Base-by-base conservation (phyloP, 2,888 invertebrate species). In the Muscina levida region DNA sequence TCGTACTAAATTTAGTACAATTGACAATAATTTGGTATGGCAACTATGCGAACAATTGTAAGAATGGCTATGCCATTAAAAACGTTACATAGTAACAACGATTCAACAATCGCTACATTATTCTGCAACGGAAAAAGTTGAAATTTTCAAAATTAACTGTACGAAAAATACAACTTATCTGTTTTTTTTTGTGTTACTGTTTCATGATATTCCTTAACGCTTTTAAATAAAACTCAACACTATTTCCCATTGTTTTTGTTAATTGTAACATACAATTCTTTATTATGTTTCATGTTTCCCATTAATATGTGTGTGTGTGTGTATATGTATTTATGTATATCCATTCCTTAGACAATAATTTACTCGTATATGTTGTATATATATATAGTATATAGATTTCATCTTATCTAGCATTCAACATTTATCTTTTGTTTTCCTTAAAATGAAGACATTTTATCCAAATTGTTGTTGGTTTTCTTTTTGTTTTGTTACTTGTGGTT, bases 201-300 rank as follows among this genome's bases (percentile, higher is more conserved):
- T n/a, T n/a, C n/a, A n/a, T n/a, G n/a, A n/a, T n/a, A n/a, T n/a
- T n/a, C n/a, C n/a, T n/a, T n/a, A n/a, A n/a, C n/a, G n/a, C n/a
- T n/a, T n/a, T n/a, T n/a, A 31, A 31, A 31, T 31, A 31, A 31
- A 31, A 31, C 8, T 31, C 31, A n/a, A n/a, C n/a, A n/a, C n/a
- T n/a, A n/a, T n/a, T n/a, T n/a, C n/a, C 4, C 1, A 19, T 24
- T 53, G n/a, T 19, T 53, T 53, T 5, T 62, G 67, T 75, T 71
- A 39, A 73, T 77, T 78, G 70, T 71, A 77, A 78, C 73, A 79
- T 76, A 68, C 68, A 67, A 53, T 72, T 72, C 51, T 77, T 72
- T 79, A 46, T 72, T 74, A 71, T 62, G 68, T 77, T 66, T 77
- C 37, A 24, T 24, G 11, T 17, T 66, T 51, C 6, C 37, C 75